These are phyloP conservation scores for Microcebus griseorufus DNA, from an alignment of 2,113 vertebrate genomes.

Conservation along the genomic window DNA sequence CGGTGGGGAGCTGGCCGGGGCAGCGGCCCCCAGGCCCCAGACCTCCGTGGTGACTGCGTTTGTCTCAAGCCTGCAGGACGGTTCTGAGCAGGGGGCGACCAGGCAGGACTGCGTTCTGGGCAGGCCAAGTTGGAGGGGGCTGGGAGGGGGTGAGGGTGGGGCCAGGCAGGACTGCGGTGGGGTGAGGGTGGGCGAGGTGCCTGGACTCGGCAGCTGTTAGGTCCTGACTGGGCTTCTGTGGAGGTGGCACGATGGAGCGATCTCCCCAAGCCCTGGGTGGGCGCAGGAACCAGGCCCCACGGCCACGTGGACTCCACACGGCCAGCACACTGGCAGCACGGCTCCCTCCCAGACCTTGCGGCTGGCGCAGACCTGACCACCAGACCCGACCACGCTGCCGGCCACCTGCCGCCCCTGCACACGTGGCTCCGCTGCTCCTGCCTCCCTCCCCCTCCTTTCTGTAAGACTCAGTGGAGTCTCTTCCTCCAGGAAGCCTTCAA, in stretches of 20 bases:
- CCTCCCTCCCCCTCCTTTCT: background rate
- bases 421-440: background rate
- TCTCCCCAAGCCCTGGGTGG: background rate
- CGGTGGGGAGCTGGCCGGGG: background rate
- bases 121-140: background rate
- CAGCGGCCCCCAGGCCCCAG: background rate
- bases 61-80: background rate
- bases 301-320: accelerated
- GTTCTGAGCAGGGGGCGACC: background rate
- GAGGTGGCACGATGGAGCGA: background rate
- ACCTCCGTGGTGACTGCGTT: background rate
- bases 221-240: background rate
- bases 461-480: background rate
- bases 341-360: background rate
- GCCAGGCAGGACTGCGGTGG: background rate
- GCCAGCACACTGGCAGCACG: background rate
- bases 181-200: accelerated
- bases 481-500: background rate
- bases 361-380: background rate
- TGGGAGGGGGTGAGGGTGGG: background rate
- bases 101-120: background rate
- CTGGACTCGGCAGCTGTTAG: background rate
- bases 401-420: background rate
- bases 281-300: no score
- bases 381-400: background rate